Percentiles rank a stretch among this genome's conserved stretches.
phyloP scores from a whole-genome alignment of 2,888 invertebrate species.

The Folsomia manolachei region DNA sequence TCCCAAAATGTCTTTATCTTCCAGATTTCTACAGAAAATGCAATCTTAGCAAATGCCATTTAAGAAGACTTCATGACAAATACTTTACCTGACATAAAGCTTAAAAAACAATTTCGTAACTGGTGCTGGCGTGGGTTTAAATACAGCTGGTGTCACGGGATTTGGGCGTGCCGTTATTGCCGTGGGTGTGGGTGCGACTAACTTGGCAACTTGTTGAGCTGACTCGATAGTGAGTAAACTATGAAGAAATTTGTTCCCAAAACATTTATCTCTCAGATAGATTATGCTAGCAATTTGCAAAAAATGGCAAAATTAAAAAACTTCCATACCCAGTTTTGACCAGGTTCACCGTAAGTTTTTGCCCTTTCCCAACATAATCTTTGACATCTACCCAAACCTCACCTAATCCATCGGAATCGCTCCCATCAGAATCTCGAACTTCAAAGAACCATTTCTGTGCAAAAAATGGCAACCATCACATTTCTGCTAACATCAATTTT shows the following conservation, averaged over 20 bases:
- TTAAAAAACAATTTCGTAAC: constrained; percentile 37
- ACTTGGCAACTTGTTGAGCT: not conserved
- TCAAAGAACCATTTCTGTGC: constrained; percentile 37
- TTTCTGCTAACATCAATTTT: not conserved
- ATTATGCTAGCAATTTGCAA: not conserved
- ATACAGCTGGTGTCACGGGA: constrained; percentile 20
- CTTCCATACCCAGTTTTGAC: constrained; percentile 40
- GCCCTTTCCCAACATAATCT: constrained; percentile 35
- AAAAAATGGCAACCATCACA: not conserved
- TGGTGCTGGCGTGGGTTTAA: constrained; percentile 14
- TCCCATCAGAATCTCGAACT: constrained; percentile 36
- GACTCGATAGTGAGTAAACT: not conserved
- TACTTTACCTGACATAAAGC: constrained; percentile 42
- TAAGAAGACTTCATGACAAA: too few relatives aligned
- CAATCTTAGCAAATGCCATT: not conserved
- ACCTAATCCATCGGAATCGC: constrained; percentile 35
- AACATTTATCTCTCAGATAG: not conserved
- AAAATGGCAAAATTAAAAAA: not conserved
- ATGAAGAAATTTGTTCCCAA: not conserved
- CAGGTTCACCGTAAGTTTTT: constrained; percentile 30
- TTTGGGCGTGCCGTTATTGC: constrained; percentile 14
- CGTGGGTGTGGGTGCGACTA: not conserved
- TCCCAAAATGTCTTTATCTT: constrained; percentile 44
- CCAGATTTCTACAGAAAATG: constrained; percentile 24
- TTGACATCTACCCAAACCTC: constrained; percentile 37